Evolutionary conservation across 2,113 vertebrate genomes (phyloP), one percentile per base, ranked within the genome.

Genomic region (Piprites chloris): DNA sequence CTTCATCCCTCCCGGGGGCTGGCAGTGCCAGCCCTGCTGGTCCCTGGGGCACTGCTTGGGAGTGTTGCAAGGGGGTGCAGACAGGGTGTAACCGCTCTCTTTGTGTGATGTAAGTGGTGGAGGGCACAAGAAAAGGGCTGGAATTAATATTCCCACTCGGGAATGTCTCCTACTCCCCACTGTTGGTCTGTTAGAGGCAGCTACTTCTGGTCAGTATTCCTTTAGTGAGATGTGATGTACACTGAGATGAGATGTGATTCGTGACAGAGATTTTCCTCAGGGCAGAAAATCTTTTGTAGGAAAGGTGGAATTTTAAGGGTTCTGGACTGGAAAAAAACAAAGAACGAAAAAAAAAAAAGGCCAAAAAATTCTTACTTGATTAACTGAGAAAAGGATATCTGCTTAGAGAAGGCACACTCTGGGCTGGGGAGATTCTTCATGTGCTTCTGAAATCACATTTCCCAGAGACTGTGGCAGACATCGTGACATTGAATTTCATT

Each of bases 401-500:
- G 76, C 56, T 75, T 72, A 82, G 61, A 56, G 58, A 32, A 59
- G 27, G 30, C 26, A 39, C 1, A 2, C 27, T 47, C n/a, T 49
- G 56, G 62, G n/a, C 73, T 84, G 66, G n/a, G 35, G 41, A 75
- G 65, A 78, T 93, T 87, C 86, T 95, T 78, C 66, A 58, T 61
- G 58, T 78, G 49, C 74, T 86, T 68, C 65, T 78, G 66, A 88
- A 93, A 84, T 87, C 50, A 26, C 66, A 89, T 96, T 94, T 92
- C 65, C 83, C 0, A 0, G 79, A 93, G 83, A 52, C 66, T 39
- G 59, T 65, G 75, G 80, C 86, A 95, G 53, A 89, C 50, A n/a
- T 7, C 61, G 68, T 94, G 95, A 96, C 94, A 94, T 62, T 87
- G 90, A 92, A 65, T 96, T 96, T 81, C 69, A 65, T 95, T 93